Conservation (phyloP, 2,797 vertebrate species). For the Novumbra hubbsi region DNA sequence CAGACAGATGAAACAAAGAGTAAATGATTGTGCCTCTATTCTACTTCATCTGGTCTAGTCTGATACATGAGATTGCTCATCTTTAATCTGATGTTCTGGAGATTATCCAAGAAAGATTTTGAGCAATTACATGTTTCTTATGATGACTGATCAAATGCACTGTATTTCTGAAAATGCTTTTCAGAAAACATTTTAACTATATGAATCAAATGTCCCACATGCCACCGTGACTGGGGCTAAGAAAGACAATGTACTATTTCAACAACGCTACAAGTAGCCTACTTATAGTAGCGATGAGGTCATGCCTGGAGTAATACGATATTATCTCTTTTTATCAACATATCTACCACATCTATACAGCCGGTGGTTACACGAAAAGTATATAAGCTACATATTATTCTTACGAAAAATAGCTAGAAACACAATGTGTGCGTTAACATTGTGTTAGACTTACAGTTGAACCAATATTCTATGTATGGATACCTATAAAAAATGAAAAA, state of each 20-base stretch:
- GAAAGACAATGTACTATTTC: background rate
- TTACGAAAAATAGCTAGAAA: background rate
- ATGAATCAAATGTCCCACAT: background rate
- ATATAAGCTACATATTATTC: background rate
- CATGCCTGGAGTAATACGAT: background rate
- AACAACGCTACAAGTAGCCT: constrained; percentile 3
- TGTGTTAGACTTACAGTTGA: background rate
- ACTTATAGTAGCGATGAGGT: constrained; percentile 1
- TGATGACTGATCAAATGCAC: constrained; percentile 51
- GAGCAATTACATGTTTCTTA: constrained; percentile 50
- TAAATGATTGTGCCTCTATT: constrained; percentile 45
- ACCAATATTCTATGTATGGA: background rate
- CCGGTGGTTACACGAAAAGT: background rate
- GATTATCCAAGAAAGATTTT: constrained; percentile 61
- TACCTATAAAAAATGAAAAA: background rate
- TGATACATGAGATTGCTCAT: constrained; percentile 50
- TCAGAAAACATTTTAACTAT: constrained; percentile 17
- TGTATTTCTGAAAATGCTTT: constrained; percentile 13
- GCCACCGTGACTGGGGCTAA: background rate
- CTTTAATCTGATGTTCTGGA: constrained; percentile 64
- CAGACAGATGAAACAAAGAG: constrained; percentile 38
- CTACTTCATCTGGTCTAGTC: constrained; percentile 36
- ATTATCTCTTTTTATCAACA: background rate
- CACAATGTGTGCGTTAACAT: background rate
- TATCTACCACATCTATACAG: background rate